Base-by-base conservation (phyloP, 2,888 invertebrate genomes). In the Oegoconia quadripuncta region DNA sequence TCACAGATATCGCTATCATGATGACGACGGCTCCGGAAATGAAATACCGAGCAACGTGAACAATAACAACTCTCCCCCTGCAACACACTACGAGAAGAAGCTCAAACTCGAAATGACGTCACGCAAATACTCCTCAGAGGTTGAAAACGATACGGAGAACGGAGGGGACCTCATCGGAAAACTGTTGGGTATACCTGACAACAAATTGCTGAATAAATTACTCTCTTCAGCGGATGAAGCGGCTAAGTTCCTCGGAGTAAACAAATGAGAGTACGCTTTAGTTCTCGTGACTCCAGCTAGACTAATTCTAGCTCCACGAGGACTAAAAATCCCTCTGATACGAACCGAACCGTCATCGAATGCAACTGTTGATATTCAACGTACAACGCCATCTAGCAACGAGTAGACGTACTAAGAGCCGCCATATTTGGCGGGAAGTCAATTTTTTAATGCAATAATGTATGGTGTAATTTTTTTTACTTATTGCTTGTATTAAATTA, bases 161-260 rank as follows among this genome's bases (percentile, higher is more conserved):
- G 88, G 89, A 34, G 89, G 91, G 43, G 96, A 96, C 71, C 89
- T 97, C 40, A 96, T 97, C 54, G 96, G 96, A 7, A 96, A 97
- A 74, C 89, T 97, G 1, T 84, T 97, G 12, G 97, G 97, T 0
- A 95, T 97, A 44, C 92, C 94, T 27, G 96, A 96, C 72, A 92
- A 93, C 52, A 93, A 93, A 11, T 91, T 95, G 44, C 93, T 97
- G 37, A 97, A 97, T 64, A 93, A 93, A 74, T 90, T 95, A 48
- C 89, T 97, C 20, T 90, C 93, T 2, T 94, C 95, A 1, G 91
- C 93, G 1, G 92, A 95, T 18, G 95, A 95, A 68, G 97, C 97
- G 15, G 97, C 97, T 1, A 95, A 95, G 69, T 90, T 97, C 48
- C 86, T 97, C 15, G 94, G 97, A 15, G 94, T 97, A 35, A 93